Base-by-base conservation (phyloP, 2,888 invertebrate genomes). In the Coleophora deauratella region DNA sequence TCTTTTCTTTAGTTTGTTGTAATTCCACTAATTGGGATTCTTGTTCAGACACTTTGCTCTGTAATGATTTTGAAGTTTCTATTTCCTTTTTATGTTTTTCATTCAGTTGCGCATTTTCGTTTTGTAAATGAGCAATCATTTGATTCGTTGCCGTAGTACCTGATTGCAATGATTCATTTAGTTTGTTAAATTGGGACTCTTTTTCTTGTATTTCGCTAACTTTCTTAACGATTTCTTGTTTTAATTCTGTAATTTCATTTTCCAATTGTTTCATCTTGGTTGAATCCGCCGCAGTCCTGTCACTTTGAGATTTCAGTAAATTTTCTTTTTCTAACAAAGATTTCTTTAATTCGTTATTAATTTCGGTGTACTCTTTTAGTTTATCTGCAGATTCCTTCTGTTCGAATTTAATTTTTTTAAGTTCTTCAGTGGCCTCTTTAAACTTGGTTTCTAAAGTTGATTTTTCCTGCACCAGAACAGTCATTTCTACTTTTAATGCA, bases 51-150 rank as follows among this genome's bases (percentile, higher is more conserved):
- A 79, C 56, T 50, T 68, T 66, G 43, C 37, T 63, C 62, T 77
- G 69, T 51, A 84, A 66, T 8, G 57, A 49, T 55, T 70, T 80
- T 2, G 70, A 68, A 62, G 69, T 68, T 71, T 80, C 79, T 33
- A 76, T 52, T 59, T 80, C 80, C 35, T 40, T 61, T 55, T 68
- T 66, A 50, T 77, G 64, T 47, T 72, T 73, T 41, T 73, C 66
- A 53, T 63, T 74, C 33, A 82, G 55, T 49, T 72, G 67, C 38
- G 64, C 51, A 53, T 74, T 79, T 64, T 85, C 81, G 13, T 42
- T 55, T 62, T 76, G 72, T 37, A 82, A 59, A 44, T 64, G 55
- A 27, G 74, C 70, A 12, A 78, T 63, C 33, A 63, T 45, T 50
- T 70, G 57, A 37, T 76, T 68, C 6, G 69, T 68, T 66, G 77